Percentiles rank a stretch among this genome's conserved stretches.
These are phyloP conservation scores for Laterallus jamaicensis DNA, from an alignment of 2,113 vertebrate genomes.

Conservation along the genomic window DNA sequence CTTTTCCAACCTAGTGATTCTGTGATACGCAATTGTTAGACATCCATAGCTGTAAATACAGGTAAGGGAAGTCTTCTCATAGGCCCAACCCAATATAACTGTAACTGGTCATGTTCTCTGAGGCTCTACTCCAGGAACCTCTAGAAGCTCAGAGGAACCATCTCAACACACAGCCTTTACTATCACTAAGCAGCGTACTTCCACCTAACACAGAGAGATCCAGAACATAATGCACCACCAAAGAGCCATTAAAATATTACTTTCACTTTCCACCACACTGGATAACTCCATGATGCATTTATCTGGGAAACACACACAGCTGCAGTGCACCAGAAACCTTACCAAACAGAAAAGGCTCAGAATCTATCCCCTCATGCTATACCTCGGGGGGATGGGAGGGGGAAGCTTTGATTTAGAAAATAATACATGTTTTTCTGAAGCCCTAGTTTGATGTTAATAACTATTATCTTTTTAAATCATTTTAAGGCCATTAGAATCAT, in stretches of 20 bases:
- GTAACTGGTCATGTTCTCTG: background rate
- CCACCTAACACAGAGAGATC: background rate
- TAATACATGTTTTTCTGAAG: background rate
- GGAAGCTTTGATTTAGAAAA: background rate
- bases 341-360: background rate
- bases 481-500: background rate
- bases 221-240: background rate
- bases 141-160: background rate
- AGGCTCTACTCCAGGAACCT: background rate
- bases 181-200: background rate
- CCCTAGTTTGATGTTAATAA: background rate
- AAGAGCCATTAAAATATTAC: background rate
- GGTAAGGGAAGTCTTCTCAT: background rate
- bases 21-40: background rate
- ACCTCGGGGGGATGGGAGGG: no score
- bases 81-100: background rate
- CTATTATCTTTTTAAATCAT: background rate
- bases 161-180: background rate
- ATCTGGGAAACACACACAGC: background rate
- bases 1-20: no score
- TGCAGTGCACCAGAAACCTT: background rate
- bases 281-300: background rate
- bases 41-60: background rate
- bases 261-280: background rate
- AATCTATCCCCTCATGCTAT: background rate